phyloP scores from a whole-genome alignment of 2,797 vertebrate species.

The Ataeniobius toweri region DNA sequence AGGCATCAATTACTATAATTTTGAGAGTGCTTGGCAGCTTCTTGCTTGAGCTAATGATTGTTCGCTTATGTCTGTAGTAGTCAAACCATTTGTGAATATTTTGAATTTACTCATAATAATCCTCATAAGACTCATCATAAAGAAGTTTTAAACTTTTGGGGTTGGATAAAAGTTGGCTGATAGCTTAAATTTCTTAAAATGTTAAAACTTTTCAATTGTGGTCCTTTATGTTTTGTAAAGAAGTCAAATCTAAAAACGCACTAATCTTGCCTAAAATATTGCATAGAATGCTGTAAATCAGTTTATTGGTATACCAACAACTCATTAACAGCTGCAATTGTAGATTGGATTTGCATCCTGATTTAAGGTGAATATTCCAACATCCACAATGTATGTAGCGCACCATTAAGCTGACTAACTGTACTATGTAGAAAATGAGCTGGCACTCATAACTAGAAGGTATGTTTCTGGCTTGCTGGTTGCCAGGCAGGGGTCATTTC shows the following conservation, averaged over 20 bases:
- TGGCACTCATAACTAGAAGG: constrained; percentile 30
- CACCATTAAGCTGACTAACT: constrained; percentile 7
- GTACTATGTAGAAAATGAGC: constrained; percentile 39
- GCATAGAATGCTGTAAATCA: neutral
- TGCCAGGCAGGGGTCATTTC: constrained; percentile 52
- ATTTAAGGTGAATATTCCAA: neutral
- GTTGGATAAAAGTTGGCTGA: neutral
- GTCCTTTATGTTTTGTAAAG: neutral
- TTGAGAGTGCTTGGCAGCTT: neutral
- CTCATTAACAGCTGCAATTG: no score
- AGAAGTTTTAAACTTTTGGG: neutral
- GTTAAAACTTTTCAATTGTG: neutral
- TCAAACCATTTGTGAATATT: neutral
- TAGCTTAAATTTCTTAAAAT: neutral
- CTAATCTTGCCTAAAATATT: neutral
- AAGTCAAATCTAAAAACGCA: neutral
- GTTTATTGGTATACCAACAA: neutral
- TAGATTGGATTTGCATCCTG: constrained; percentile 11
- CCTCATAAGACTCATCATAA: neutral
- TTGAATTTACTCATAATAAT: neutral
- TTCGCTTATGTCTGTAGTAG: neutral
- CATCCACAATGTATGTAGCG: neutral
- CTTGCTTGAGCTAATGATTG: neutral
- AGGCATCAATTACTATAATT: neutral
- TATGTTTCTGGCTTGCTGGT: constrained; percentile 31